Percentiles rank a stretch among this genome's conserved stretches.
Conservation (phyloP, 2,113 vertebrate species). For the Poicephalus gulielmi region DNA sequence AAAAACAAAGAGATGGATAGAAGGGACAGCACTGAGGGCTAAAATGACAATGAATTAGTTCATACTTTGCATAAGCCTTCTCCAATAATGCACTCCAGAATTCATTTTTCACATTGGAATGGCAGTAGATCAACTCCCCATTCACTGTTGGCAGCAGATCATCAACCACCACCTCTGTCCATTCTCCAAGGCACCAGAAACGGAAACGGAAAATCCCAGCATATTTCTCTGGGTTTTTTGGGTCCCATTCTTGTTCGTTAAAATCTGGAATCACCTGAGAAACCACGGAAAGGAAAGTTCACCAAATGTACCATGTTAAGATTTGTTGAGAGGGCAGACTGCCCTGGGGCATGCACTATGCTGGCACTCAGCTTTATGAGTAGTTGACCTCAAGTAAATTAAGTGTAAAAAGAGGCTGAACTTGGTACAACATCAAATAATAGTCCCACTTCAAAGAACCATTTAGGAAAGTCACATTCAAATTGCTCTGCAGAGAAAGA, state of each 20-base stretch:
- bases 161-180: slow-evolving; percentile 93
- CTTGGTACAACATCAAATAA: not conserved
- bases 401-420: not conserved
- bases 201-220: slow-evolving; percentile 92
- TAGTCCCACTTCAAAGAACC: not conserved
- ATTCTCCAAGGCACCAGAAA: slow-evolving; percentile 92
- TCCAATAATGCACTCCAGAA: slow-evolving; percentile 94
- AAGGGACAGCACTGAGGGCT: not conserved
- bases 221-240: slow-evolving; percentile 77
- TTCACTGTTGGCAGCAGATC: slow-evolving; percentile 89
- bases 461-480: not conserved
- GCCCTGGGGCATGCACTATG: not conserved
- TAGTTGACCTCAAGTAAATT: not conserved
- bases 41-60: not conserved
- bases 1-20: not conserved
- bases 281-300: not conserved
- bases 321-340: not conserved
- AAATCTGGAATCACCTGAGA: slow-evolving; percentile 87
- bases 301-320: not conserved
- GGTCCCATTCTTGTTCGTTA: slow-evolving; percentile 90
- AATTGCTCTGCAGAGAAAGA: not conserved
- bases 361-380: not conserved
- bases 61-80: slow-evolving; percentile 94
- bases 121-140: slow-evolving; percentile 87
- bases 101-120: slow-evolving; percentile 85